phyloP scores from a whole-genome alignment of 2,113 vertebrate genomes.

The Eulemur rufifrons region DNA sequence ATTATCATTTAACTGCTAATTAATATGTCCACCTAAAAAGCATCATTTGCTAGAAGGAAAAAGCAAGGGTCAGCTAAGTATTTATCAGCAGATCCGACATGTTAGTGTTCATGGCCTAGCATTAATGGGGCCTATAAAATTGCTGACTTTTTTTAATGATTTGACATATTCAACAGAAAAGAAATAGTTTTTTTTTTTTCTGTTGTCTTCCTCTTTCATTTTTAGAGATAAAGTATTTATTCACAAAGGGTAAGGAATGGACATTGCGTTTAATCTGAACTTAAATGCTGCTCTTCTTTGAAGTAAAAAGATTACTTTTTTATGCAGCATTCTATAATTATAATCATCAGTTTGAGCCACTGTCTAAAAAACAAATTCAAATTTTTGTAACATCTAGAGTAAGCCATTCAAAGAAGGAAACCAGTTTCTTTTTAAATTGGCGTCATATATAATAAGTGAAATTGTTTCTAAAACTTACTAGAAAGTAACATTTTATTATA shows the following conservation, averaged over 20 bases:
- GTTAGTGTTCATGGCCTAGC: neutral
- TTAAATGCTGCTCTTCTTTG: conserved; percentile 14
- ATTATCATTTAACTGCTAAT: conserved; percentile 50
- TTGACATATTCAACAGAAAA: conserved; percentile 32
- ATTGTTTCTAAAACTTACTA: conserved; percentile 31
- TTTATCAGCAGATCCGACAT: conserved; percentile 42
- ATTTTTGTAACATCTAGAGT: conserved; percentile 29
- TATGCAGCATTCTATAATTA: conserved; percentile 12
- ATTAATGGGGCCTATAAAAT: conserved; percentile 57
- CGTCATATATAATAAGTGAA: conserved; percentile 13
- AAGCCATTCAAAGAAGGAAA: conserved; percentile 29
- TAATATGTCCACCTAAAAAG: conserved; percentile 58
- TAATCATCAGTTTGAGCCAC: neutral
- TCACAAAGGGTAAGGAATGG: neutral
- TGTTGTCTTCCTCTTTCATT: neutral
- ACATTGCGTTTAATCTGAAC: neutral
- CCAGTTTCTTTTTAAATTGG: conserved; percentile 31
- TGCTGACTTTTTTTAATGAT: conserved; percentile 35
- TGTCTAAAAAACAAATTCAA: conserved; percentile 32
- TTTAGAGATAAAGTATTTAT: conserved; percentile 42
- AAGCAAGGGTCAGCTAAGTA: conserved; percentile 56
- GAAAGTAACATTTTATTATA: conserved; percentile 43
- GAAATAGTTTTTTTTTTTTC: neutral
- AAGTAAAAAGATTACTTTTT: conserved; percentile 41
- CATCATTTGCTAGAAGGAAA: conserved; percentile 38